Evolutionary conservation across 2,888 invertebrate species (phyloP).

Genomic region (Lordiphosa andalusiaca): DNA sequence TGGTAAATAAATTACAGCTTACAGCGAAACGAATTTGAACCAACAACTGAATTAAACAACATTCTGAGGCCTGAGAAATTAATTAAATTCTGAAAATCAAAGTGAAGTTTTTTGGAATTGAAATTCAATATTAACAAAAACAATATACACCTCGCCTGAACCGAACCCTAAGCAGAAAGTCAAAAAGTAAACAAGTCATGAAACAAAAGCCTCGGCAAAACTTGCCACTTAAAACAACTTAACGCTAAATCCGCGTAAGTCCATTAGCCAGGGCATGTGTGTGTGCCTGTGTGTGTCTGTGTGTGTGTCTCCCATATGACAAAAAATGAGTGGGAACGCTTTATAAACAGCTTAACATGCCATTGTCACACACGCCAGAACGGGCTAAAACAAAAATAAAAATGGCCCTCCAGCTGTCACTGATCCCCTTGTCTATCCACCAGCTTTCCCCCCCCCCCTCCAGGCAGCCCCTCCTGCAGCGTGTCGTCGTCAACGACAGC

Average conservation of each 20-base stretch:
- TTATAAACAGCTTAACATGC: slow-evolving; percentile 73
- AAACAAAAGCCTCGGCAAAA: slow-evolving; percentile 38
- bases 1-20: slow-evolving; percentile 19
- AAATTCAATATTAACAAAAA: too few relatives aligned
- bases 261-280: slow-evolving; percentile 8
- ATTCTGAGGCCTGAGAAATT: slow-evolving; percentile 5
- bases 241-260: slow-evolving; percentile 52
- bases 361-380: slow-evolving; percentile 52
- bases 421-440: slow-evolving; percentile 5
- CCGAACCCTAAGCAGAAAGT: slow-evolving; percentile 11
- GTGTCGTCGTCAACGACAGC: slow-evolving; percentile 20
- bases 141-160: too few relatives aligned
- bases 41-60: slow-evolving; percentile 28
- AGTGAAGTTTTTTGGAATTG: too few relatives aligned
- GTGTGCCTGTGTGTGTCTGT: slow-evolving; percentile 2
- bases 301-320: slow-evolving; percentile 39
- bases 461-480: background rate
- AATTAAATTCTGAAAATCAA: slow-evolving; percentile 26
- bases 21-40: slow-evolving; percentile 27
- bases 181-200: slow-evolving; percentile 51
- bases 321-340: slow-evolving; percentile 60
- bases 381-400: slow-evolving; percentile 36
- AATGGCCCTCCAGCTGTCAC: slow-evolving; percentile 33
- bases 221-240: slow-evolving; percentile 55
- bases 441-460: background rate